These are phyloP conservation scores for Drosophila fulvimacula DNA, from an alignment of 2,888 invertebrate genomes.

Conservation along the genomic window DNA sequence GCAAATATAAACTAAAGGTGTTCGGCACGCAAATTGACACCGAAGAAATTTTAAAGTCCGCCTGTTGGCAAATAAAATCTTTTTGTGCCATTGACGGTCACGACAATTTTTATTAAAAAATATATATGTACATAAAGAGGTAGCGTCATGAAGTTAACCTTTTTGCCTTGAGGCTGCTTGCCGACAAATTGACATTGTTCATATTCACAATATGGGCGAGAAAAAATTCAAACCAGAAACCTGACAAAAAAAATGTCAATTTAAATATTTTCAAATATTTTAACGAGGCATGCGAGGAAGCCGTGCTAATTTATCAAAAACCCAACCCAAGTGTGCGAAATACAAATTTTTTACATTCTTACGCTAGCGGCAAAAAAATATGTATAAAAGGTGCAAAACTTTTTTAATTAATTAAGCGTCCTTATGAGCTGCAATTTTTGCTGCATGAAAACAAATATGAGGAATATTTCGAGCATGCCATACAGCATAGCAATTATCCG, in stretches of 20 bases:
- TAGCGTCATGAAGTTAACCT: slow-evolving; percentile 26
- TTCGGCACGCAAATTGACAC: slow-evolving; percentile 50
- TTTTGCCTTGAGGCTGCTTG: slow-evolving; percentile 53
- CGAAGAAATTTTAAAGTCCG: slow-evolving; percentile 60
- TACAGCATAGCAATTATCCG: slow-evolving; percentile 14
- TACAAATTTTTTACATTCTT: slow-evolving; percentile 72
- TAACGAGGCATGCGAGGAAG: slow-evolving; percentile 56
- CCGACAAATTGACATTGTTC: slow-evolving; percentile 72
- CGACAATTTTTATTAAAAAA: not conserved
- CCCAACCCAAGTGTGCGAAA: slow-evolving; percentile 66
- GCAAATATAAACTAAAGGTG: slow-evolving; percentile 65
- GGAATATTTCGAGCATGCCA: slow-evolving; percentile 31
- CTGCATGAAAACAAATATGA: slow-evolving; percentile 9
- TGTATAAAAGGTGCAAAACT: slow-evolving; percentile 57
- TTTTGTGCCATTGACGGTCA: slow-evolving; percentile 11
- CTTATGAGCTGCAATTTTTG: slow-evolving; percentile 10
- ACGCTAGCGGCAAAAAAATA: slow-evolving; percentile 28
- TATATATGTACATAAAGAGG: slow-evolving; percentile 2
- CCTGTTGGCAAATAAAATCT: slow-evolving; percentile 14
- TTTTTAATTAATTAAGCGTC: slow-evolving; percentile 72
- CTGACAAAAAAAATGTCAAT: slow-evolving; percentile 76
- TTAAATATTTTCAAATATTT: slow-evolving; percentile 82
- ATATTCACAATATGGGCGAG: slow-evolving; percentile 54
- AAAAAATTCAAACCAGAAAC: slow-evolving; percentile 31
- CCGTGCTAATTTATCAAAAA: slow-evolving; percentile 56